Conservation (phyloP, 2,888 invertebrate genomes). For the Julus scandinavius region DNA sequence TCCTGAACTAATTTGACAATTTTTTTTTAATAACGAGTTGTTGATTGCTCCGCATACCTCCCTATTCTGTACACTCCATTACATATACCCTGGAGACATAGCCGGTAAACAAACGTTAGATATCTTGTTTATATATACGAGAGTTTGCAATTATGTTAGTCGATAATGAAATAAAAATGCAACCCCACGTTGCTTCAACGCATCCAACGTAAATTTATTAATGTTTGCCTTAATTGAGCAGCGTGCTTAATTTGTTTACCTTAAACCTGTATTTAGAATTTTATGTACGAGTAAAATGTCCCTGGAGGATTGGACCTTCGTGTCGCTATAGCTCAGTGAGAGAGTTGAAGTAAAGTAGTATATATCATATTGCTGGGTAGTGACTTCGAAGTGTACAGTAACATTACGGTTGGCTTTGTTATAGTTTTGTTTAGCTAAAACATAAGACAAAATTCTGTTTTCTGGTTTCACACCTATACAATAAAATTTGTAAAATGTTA, state of each 20-base stretch:
- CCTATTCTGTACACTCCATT: not conserved
- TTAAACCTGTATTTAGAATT: constrained; percentile 5
- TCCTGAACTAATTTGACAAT: not conserved
- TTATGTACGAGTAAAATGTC: not conserved
- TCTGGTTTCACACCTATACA: no score
- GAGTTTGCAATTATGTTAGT: not conserved
- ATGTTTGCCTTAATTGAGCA: not conserved
- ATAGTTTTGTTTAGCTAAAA: no score
- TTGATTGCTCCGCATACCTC: not conserved
- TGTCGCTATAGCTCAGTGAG: not conserved
- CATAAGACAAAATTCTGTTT: no score
- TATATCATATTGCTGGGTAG: not conserved
- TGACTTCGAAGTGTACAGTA: not conserved
- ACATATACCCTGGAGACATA: not conserved
- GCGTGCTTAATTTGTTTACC: not conserved
- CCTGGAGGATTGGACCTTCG: not conserved
- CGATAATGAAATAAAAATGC: not conserved
- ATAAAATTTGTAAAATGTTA: no score
- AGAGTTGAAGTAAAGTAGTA: not conserved
- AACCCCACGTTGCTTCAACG: not conserved
- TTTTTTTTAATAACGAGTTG: not conserved
- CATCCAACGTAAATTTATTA: not conserved
- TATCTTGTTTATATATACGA: not conserved
- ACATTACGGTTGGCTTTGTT: no score
- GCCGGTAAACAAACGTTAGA: not conserved